Base-by-base conservation (phyloP, 2,797 vertebrate species). In the Anguilla obscura region DNA sequence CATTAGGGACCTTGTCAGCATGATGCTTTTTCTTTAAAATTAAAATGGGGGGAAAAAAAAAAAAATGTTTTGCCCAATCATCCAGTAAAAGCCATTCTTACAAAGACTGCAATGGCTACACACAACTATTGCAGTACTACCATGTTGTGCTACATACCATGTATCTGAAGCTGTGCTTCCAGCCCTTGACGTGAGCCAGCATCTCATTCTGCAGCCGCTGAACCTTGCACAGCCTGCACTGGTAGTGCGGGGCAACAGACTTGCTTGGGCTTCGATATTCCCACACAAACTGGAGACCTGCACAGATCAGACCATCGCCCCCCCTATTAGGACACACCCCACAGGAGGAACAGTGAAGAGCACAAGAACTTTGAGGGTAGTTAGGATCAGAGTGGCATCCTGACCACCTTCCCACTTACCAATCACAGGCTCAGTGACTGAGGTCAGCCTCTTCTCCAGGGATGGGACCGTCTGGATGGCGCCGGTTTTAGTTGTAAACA, bases 231-330 rank as follows among this genome's bases (percentile, higher is more conserved):
- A 97, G 93, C 90, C 95, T 96, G 90, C 96, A 97, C 93, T 95
- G 94, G 91, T 97, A 97, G 90, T 96, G 96, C 5, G 96, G 96
- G 2, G 93, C 93, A 14, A 96, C 95, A 45, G 94, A 93, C 91
- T 95, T 96, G 89, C 94, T 96, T 24, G 96, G 96, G 92, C 96
- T 97, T 87, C 96, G 96, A 90, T 95, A 97, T 92, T 97, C 96
- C 96, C 96, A 96, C 66, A 97, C 93, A 92, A 95, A 96, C 88
- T 96, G 95, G 84, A 97, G 95, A 86, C 96, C 96, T 97, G 92
- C 21, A 88, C 63, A 91, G 91, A 4, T 71, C 21, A 83, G 58
- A 84, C 24, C 16, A 69, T 69, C n/a, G 7, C 63, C 63, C 24
- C 63, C n/a, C 24, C 24, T 4, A 69, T 69, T 69, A 69, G 63